phyloP scores from a whole-genome alignment of 2,113 vertebrate species.

The Caloenas nicobarica region DNA sequence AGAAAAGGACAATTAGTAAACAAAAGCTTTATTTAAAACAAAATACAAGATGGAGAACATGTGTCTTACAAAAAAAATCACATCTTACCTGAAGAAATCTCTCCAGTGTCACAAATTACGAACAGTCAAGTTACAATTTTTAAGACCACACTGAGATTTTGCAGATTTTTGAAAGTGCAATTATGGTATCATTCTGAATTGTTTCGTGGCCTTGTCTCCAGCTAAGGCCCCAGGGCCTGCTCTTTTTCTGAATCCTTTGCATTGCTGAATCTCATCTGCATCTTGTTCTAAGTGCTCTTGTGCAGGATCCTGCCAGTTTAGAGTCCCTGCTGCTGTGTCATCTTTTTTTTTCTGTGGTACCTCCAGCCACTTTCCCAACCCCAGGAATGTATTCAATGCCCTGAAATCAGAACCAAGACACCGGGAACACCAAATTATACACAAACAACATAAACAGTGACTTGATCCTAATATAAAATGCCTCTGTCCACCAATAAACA shows the following conservation, averaged over 20 bases:
- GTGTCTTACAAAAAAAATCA: neutral
- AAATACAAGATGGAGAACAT: neutral
- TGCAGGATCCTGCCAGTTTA: neutral
- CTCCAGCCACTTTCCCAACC: neutral
- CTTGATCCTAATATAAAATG: neutral
- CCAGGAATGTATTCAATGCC: neutral
- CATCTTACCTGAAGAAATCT: neutral
- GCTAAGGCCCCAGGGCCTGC: neutral
- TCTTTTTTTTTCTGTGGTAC: neutral
- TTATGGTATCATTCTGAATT: neutral
- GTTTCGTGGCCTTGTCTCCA: neutral
- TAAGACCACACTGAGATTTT: neutral
- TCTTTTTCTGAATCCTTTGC: neutral
- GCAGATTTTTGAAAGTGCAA: neutral
- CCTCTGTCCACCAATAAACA: neutral
- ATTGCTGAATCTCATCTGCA: neutral
- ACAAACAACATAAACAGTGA: neutral
- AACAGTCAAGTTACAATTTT: neutral
- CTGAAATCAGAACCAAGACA: slow-evolving; percentile 61
- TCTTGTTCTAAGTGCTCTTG: neutral
- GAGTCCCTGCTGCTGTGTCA: neutral
- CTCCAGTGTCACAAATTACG: neutral
- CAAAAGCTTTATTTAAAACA: slow-evolving; percentile 2
- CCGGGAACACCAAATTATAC: neutral
- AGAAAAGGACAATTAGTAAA: slow-evolving; percentile 2